Evolutionary conservation across 2,113 vertebrate species (phyloP).

Genomic region (Barnardius zonarius): DNA sequence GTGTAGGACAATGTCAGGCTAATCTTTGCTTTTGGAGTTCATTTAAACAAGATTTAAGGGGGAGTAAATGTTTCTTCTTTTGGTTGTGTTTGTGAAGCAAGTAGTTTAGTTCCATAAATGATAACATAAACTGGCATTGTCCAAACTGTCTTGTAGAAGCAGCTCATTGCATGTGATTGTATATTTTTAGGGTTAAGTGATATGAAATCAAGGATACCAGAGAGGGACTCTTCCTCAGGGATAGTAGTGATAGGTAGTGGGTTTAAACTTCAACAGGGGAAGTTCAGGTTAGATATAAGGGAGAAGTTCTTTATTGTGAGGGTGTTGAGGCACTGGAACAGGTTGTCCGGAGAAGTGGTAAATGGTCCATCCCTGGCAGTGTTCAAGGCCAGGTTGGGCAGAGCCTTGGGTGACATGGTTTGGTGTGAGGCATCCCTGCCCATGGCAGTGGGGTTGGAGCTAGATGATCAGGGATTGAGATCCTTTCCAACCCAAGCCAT

Average conservation of each 20-base stretch:
- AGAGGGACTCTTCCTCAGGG: neutral
- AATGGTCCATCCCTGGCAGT: neutral
- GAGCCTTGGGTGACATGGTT: neutral
- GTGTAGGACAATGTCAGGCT: neutral
- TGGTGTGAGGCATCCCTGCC: neutral
- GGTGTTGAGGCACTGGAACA: neutral
- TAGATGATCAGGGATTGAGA: neutral
- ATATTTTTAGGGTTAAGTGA: neutral
- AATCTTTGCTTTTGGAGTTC: neutral
- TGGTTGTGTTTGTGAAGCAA: neutral
- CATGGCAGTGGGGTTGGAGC: neutral
- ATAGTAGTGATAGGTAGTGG: neutral
- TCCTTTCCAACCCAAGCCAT: neutral
- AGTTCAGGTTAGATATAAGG: neutral
- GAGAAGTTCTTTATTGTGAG: neutral
- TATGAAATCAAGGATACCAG: neutral
- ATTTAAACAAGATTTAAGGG: neutral
- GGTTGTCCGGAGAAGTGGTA: neutral
- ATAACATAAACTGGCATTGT: neutral
- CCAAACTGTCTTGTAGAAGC: neutral
- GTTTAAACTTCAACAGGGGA: neutral
- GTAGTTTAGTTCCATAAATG: neutral
- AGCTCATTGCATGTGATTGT: neutral
- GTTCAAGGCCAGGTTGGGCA: neutral
- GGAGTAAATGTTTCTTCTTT: neutral